These are phyloP conservation scores for Andrena minutula DNA, from an alignment of 2,888 invertebrate species.

Conservation along the genomic window DNA sequence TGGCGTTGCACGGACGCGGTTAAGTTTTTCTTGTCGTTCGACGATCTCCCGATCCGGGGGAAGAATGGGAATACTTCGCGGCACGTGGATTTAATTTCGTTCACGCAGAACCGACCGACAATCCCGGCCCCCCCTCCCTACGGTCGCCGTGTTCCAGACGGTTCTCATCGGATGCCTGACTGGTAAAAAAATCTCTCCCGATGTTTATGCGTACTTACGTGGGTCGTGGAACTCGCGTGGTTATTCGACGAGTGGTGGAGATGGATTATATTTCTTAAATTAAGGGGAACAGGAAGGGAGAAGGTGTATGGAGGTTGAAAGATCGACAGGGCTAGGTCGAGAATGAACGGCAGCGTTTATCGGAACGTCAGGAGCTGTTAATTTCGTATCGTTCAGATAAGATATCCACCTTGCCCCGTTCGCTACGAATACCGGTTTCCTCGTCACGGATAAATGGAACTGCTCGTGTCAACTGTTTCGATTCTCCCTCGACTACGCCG, in stretches of 20 bases:
- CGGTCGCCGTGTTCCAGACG: slow-evolving; percentile 11
- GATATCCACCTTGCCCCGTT: slow-evolving; percentile 17
- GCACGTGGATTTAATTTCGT: slow-evolving; percentile 70
- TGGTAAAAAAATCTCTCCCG: slow-evolving; percentile 23
- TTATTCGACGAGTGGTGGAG: background rate
- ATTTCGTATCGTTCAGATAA: slow-evolving; percentile 43
- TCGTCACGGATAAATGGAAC: slow-evolving; percentile 33
- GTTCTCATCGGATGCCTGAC: slow-evolving; percentile 24
- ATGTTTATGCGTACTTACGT: background rate
- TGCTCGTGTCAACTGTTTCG: slow-evolving; percentile 37
- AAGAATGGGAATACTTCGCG: slow-evolving; percentile 60
- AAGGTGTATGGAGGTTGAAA: background rate
- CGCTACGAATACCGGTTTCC: slow-evolving; percentile 55
- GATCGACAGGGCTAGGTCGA: slow-evolving; percentile 2
- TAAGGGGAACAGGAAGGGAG: background rate
- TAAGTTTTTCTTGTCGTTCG: slow-evolving; percentile 60
- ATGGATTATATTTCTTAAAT: background rate
- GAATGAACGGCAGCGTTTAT: slow-evolving; percentile 18
- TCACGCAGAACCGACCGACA: slow-evolving; percentile 37
- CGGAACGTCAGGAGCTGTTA: slow-evolving; percentile 33
- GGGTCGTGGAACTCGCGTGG: slow-evolving; percentile 29
- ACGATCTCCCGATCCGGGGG: slow-evolving; percentile 55
- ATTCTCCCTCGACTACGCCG: background rate
- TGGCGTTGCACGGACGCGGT: slow-evolving; percentile 59
- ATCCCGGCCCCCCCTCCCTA: background rate